These are phyloP conservation scores for Machaerirhynchus nigripectus DNA, from an alignment of 2,113 vertebrate genomes.

Conservation along the genomic window DNA sequence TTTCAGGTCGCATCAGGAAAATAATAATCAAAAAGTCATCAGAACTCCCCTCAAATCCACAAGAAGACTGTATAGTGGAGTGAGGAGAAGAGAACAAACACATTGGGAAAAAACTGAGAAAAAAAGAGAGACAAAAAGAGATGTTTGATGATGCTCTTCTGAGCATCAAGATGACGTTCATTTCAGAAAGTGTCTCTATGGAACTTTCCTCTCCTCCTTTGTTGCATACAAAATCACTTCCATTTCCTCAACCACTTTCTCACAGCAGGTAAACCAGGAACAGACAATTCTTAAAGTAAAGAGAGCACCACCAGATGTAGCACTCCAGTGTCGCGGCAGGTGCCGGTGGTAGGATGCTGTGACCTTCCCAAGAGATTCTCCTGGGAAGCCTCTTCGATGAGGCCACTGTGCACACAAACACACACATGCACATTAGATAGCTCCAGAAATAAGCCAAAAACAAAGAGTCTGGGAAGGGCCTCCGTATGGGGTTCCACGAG, in stretches of 20 bases:
- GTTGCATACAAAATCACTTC: not conserved
- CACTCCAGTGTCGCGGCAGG: too few species aligned
- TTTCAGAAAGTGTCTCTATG: not conserved
- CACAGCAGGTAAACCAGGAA: not conserved
- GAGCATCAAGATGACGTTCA: not conserved
- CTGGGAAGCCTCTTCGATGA: too few species aligned
- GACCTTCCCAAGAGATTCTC: too few species aligned
- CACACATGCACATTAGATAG: too few species aligned
- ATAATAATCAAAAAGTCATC: not conserved
- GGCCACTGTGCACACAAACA: too few species aligned
- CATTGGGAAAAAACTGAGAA: too few species aligned
- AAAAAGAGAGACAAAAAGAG: not conserved
- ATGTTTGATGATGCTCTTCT: not conserved
- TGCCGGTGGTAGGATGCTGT: too few species aligned
- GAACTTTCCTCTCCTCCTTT: not conserved
- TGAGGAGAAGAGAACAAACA: not conserved
- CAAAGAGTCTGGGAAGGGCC: too few species aligned
- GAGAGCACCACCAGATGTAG: not conserved
- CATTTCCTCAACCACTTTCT: not conserved
- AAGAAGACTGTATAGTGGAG: not conserved
- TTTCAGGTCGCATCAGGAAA: not conserved
- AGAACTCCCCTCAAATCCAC: not conserved
- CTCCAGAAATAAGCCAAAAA: too few species aligned
- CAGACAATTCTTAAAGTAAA: not conserved
- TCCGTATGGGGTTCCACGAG: too few species aligned